Conservation (phyloP, 53 echinoderm and acorn worm species). For the Paracentrotus lividus region DNA sequence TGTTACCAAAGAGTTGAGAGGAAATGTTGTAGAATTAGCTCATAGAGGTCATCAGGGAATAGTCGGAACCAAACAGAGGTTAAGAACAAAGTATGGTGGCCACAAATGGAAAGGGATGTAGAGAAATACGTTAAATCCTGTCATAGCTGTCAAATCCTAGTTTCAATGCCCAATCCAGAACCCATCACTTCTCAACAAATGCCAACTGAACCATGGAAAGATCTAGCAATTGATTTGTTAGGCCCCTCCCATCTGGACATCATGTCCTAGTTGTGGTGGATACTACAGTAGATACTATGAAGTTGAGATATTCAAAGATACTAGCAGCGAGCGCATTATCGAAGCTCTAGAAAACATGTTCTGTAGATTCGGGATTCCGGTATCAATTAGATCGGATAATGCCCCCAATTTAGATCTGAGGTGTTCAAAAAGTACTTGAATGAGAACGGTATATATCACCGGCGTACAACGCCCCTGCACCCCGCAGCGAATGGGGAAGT, state of each 20-base stretch:
- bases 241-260: no score
- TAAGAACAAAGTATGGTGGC: background rate
- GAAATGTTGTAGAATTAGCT: background rate
- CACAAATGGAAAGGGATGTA: background rate
- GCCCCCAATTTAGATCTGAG: background rate
- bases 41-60: background rate
- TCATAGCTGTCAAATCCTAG: no score
- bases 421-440: background rate
- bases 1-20: background rate
- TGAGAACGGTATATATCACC: background rate
- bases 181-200: background rate
- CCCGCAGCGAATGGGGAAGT: conserved; percentile 82
- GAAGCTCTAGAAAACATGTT: background rate
- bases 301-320: background rate
- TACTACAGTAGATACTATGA: background rate
- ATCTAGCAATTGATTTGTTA: no score
- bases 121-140: no score
- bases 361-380: background rate
- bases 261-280: no score
- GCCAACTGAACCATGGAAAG: background rate
- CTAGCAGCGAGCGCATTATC: background rate
- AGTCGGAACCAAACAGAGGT: background rate
- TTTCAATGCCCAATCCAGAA: background rate
- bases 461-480: conserved; percentile 72
- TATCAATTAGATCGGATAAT: background rate